Evolutionary conservation across 2,113 vertebrate species (phyloP).

Genomic region (Furnarius figulus): DNA sequence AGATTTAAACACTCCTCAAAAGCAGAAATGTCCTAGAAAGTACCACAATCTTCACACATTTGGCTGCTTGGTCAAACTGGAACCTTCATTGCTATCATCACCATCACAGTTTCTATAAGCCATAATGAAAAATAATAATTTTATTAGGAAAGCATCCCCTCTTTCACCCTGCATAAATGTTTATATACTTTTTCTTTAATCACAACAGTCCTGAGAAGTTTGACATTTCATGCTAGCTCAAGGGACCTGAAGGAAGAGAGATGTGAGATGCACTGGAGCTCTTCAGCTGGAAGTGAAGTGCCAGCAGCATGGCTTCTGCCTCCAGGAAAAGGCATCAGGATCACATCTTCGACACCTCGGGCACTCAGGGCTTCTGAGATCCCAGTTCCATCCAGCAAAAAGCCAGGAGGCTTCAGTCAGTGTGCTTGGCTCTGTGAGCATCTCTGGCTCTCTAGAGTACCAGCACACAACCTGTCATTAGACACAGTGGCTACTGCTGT

Average conservation of each 20-base stretch:
- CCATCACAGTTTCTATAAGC: background rate
- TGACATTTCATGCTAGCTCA: background rate
- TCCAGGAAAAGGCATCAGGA: background rate
- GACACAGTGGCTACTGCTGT: background rate
- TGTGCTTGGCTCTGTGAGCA: background rate
- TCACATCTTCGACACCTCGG: background rate
- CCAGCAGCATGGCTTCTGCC: background rate
- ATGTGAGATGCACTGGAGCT: background rate
- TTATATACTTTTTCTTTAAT: background rate
- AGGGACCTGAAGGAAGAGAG: background rate
- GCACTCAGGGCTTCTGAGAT: background rate
- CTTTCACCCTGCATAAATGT: background rate
- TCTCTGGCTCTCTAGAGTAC: background rate
- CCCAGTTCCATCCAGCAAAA: background rate
- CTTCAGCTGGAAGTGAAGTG: background rate
- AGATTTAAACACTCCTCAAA: background rate
- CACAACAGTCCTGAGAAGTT: background rate
- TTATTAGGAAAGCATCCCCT: background rate
- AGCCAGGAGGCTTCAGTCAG: background rate
- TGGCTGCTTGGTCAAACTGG: background rate
- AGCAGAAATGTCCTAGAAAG: background rate
- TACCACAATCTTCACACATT: background rate
- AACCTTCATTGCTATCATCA: background rate
- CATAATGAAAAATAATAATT: background rate
- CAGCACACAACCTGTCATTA: background rate